Conservation (phyloP, 2,113 vertebrate species). For the Cichladusa arquata region DNA sequence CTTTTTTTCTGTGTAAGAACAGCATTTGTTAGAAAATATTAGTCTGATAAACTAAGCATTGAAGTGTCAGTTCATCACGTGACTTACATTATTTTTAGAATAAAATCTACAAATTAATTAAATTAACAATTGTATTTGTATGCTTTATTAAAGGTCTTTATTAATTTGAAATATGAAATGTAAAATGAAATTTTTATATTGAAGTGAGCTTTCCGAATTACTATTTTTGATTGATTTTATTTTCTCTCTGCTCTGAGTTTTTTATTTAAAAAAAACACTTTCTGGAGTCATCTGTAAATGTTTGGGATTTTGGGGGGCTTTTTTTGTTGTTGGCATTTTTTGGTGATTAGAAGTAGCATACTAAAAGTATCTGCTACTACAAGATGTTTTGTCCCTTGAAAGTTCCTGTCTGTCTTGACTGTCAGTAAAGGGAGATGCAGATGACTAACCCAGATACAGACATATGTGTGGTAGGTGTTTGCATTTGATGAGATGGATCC, state of each 20-base stretch:
- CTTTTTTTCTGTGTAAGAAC: neutral
- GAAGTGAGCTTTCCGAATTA: neutral
- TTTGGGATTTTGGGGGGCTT: neutral
- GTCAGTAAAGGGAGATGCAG: neutral
- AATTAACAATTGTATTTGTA: neutral
- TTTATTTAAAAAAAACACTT: neutral
- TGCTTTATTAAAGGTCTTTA: neutral
- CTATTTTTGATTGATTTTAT: neutral
- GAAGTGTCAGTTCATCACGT: neutral
- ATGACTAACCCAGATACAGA: neutral
- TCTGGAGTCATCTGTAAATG: neutral
- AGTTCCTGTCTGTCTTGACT: neutral
- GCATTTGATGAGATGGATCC: neutral
- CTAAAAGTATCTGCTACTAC: neutral
- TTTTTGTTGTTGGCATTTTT: neutral
- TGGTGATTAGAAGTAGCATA: neutral
- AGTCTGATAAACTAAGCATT: neutral
- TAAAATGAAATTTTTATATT: neutral
- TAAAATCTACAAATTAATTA: neutral
- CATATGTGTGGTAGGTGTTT: neutral
- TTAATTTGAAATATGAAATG: neutral
- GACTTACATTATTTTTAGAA: neutral
- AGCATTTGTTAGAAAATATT: neutral
- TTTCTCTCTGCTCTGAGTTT: neutral
- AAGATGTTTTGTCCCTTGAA: neutral